Percentiles rank a stretch among this genome's conserved stretches.
These are phyloP conservation scores for Drosophila nigromelanica DNA, from an alignment of 1,140 invertebrate species.

Conservation along the genomic window DNA sequence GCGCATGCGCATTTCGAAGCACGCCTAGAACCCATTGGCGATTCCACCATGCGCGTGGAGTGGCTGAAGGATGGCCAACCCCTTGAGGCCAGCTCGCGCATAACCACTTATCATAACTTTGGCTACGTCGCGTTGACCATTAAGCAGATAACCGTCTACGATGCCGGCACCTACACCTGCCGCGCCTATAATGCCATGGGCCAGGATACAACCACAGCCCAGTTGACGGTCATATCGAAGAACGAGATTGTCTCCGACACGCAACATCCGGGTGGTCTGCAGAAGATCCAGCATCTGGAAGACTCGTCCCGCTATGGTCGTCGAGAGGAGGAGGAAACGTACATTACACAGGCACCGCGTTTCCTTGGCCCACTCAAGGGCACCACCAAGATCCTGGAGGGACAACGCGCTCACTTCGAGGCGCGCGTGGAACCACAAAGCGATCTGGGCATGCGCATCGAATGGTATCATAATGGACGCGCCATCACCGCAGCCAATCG, in stretches of 20 bases:
- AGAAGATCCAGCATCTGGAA: constrained; percentile 95
- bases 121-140: constrained; percentile 98
- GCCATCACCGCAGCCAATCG: constrained; percentile 92
- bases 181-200: constrained; percentile 94
- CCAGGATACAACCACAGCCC: constrained; percentile 94
- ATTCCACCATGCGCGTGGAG: constrained; percentile 95
- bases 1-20: constrained; percentile 98
- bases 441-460: constrained; percentile 93
- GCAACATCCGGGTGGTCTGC: constrained; percentile 93
- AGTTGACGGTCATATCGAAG: constrained; percentile 93
- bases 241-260: constrained; percentile 94
- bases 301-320: constrained; percentile 90
- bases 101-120: constrained; percentile 97
- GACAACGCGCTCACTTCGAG: constrained; percentile 98
- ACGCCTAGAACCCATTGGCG: constrained; percentile 95
- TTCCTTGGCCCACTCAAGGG: constrained; percentile 95
- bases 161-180: constrained; percentile 96
- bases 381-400: constrained; percentile 97
- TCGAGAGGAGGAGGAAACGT: constrained; percentile 88
- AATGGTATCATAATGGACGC: constrained; percentile 96
- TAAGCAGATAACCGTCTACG: constrained; percentile 94
- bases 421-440: constrained; percentile 96
- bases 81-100: constrained; percentile 96
- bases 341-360: constrained; percentile 90
- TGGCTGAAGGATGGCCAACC: constrained; percentile 97